Evolutionary conservation across 2,888 invertebrate species (phyloP), one percentile per base, ranked within the genome.

Genomic region (Drosophila fungiperda): DNA sequence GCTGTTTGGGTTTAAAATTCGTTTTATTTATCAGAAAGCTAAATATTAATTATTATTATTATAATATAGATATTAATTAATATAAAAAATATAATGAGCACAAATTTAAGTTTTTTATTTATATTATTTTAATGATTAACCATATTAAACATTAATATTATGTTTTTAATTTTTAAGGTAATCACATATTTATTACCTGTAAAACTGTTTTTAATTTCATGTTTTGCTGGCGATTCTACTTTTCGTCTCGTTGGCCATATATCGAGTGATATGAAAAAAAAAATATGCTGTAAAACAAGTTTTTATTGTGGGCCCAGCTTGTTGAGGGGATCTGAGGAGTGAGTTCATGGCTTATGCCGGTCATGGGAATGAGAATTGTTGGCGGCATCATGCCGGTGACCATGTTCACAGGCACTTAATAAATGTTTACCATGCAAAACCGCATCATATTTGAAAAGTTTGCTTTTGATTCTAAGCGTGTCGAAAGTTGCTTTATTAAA

Each of bases 391-490:
- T 35, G 55, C 68, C 57, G 60, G 58, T 74, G 82, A 63, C 68
- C 74, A 74, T 74, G 82, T 66, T 71, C 55, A 38, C 78, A 74
- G 74, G 71, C 82, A 80, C 71, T 73, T 78, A 80, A 74, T 79
- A 80, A 81, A 68, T 70, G 68, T 78, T 70, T 66, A 55, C 54
- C 53, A 74, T 69, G 65, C 58, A 57, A 55, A 72, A 53, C 57
- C 62, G 63, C 69, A 50, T 68, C 58, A 64, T 67, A 76, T 78
- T 76, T 63, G 60, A 80, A 76, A 76, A 78, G 63, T 80, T 72
- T 11, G 60, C 42, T 55, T 50, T 59, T 68, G 76, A 73, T 63
- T 66, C 48, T 53, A 55, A 40, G 15, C 59, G 38, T 50, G 38
- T 50, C 33, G 45, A 63, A 80, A 80, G 80, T 80, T 80, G 64